Evolutionary conservation across 1,140 invertebrate genomes (phyloP).

Genomic region (Tenebrio molitor): DNA sequence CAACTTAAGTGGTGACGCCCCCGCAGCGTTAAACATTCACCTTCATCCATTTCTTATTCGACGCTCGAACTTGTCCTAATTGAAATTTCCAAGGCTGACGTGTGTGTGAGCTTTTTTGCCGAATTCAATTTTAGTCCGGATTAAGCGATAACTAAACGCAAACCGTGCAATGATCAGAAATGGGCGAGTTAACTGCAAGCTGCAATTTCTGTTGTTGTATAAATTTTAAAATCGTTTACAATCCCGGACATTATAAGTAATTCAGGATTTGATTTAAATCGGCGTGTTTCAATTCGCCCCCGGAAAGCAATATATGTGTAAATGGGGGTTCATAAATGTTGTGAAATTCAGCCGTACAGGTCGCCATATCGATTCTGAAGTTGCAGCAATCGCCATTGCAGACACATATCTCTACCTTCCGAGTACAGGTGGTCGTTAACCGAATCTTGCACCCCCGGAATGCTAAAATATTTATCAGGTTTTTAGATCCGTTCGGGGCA

Average conservation of each 20-base stretch:
- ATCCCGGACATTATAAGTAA: background rate
- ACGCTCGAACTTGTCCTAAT: constrained; percentile 7
- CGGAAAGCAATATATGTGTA: constrained; percentile 26
- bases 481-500: constrained; percentile 43
- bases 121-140: constrained; percentile 1
- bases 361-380: constrained; percentile 41
- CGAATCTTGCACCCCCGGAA: constrained; percentile 39
- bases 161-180: no score
- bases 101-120: background rate
- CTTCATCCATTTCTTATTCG: constrained; percentile 10
- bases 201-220: no score
- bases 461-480: constrained; percentile 52
- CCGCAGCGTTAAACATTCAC: constrained; percentile 11
- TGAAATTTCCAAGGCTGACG: background rate
- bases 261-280: background rate
- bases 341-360: background rate
- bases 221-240: no score
- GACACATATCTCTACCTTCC: constrained; percentile 49
- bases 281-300: constrained; percentile 12
- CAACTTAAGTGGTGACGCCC: constrained; percentile 12
- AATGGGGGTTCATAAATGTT: no score
- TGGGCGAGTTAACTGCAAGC: no score
- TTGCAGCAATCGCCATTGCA: constrained; percentile 47
- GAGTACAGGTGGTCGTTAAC: constrained; percentile 51
- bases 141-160: no score